phyloP scores from a whole-genome alignment of 1,140 invertebrate genomes.

The Palaemon carinicauda region DNA sequence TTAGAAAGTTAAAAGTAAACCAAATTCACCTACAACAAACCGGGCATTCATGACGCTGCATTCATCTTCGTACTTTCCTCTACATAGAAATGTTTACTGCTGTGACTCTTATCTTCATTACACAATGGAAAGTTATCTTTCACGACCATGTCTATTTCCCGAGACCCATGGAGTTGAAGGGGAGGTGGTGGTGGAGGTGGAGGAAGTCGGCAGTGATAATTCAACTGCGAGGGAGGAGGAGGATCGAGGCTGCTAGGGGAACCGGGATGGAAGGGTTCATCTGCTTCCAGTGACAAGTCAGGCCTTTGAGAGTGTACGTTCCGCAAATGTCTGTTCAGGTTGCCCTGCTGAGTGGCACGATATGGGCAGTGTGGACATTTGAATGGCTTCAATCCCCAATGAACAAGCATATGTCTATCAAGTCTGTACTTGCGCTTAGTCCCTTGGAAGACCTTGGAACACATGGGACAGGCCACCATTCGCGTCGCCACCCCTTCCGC shows the following conservation, averaged over 20 bases:
- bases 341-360: conserved; percentile 56
- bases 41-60: neutral
- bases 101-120: no score
- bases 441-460: conserved; percentile 56
- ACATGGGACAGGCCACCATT: conserved; percentile 52
- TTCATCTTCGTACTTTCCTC: neutral
- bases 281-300: neutral
- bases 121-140: no score
- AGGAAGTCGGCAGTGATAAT: no score
- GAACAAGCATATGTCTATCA: conserved; percentile 64
- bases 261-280: neutral
- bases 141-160: no score
- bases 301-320: conserved; percentile 42
- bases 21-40: neutral
- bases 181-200: no score
- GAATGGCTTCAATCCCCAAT: conserved; percentile 64
- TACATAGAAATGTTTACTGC: no score
- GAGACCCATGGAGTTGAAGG: no score
- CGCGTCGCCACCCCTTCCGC: conserved; percentile 39
- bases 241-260: neutral
- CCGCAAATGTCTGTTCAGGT: conserved; percentile 55
- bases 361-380: conserved; percentile 59
- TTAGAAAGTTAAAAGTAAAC: neutral
- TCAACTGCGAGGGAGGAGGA: no score
- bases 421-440: conserved; percentile 61